phyloP scores from a whole-genome alignment of 2,113 vertebrate species.

The Misgurnus anguillicaudatus region DNA sequence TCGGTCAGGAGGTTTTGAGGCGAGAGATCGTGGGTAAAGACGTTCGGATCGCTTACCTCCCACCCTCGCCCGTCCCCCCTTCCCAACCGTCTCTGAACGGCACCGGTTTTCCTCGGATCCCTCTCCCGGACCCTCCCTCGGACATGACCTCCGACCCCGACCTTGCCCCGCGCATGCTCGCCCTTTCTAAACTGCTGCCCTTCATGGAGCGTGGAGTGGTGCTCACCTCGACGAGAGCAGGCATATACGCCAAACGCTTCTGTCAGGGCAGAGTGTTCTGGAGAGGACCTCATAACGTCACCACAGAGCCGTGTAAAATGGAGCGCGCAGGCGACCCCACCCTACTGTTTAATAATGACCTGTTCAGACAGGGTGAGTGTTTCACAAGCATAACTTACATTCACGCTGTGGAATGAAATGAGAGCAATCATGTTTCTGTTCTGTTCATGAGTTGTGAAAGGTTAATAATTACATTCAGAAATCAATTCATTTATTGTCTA shows the following conservation, averaged over 20 bases:
- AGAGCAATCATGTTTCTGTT: too few species aligned
- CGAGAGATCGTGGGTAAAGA: constrained; percentile 67
- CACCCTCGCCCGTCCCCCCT: constrained; percentile 55
- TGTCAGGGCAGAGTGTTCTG: constrained; percentile 82
- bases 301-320: constrained; percentile 68
- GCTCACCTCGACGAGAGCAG: constrained; percentile 73
- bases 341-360: constrained; percentile 75
- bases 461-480: too few species aligned
- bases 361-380: constrained; percentile 77
- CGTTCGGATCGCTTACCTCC: constrained; percentile 64
- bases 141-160: constrained; percentile 56
- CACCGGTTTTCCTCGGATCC: constrained; percentile 56
- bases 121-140: constrained; percentile 63
- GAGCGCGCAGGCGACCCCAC: constrained; percentile 69
- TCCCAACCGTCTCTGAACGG: constrained; percentile 46
- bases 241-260: constrained; percentile 77
- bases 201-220: constrained; percentile 79
- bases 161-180: constrained; percentile 41
- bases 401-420: too few species aligned
- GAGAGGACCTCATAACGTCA: constrained; percentile 68
- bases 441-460: too few species aligned
- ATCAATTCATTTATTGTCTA: too few species aligned
- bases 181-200: constrained; percentile 71
- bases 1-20: constrained; percentile 67
- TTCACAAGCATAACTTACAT: not conserved